Evolutionary conservation across 2,888 invertebrate genomes (phyloP), one percentile per base, ranked within the genome.

Genomic region (Eilema sororculum): DNA sequence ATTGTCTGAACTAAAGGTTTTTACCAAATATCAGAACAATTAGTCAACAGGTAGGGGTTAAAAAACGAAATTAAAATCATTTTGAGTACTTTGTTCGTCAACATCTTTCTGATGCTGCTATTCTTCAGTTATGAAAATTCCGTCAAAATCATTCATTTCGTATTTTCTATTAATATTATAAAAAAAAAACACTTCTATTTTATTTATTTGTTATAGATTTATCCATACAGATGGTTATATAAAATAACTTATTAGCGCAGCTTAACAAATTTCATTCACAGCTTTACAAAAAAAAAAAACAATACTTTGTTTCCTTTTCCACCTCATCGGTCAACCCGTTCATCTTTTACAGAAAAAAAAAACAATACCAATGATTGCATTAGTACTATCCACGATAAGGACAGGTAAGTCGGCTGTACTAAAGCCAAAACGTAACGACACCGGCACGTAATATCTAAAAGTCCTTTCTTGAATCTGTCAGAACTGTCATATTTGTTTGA

Each of bases 401-500:
- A 46, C 81, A 83, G 81, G 83, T 82, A 83, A 72, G 75, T 78
- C 90, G 28, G 37, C 30, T 24, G 52, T 41, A 37, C 25, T 59
- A 65, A 92, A 93, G 88, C 88, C 79, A 78, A 65, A 69, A 67
- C 73, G 68, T 66, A 73, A 80, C 77, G 78, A 81, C 76, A 79
- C 68, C 57, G 80, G 86, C 94, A 94, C 94, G 94, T 93, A 87
- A 82, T 72, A 66, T 72, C 61, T 65, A 72, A 68, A 61, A 69
- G 69, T 72, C 69, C 65, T 78, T 81, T 82, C 70, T 72, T 63
- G 74, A 67, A 72, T 76, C 68, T 78, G 75, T 68, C 75, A 74
- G 8, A 71, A 74, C 66, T 67, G 67, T 67, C 58, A 69, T 61
- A 68, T 62, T 62, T 25, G 22, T 28, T 30, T 59, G 33, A 74